Evolutionary conservation across 1,140 invertebrate species (phyloP).

Genomic region (Goniozus legneri): DNA sequence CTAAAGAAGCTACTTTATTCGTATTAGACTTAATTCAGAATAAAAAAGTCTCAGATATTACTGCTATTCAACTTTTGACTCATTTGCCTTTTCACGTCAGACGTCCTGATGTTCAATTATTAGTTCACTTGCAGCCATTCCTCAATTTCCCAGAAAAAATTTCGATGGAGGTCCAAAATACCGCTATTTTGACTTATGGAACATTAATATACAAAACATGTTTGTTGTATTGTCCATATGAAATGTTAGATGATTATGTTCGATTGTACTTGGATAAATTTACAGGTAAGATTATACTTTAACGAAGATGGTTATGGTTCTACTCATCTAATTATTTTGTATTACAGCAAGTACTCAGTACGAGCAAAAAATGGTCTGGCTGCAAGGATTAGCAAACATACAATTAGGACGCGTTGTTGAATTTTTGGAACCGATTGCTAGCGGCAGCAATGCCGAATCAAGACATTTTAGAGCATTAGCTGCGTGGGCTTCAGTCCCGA

Average conservation of each 20-base stretch:
- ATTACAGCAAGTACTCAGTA: conserved; percentile 61
- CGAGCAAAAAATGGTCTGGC: conserved; percentile 65
- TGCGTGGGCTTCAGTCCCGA: conserved; percentile 60
- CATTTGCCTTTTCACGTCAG: conserved; percentile 61
- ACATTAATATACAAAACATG: conserved; percentile 68
- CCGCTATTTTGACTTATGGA: conserved; percentile 67
- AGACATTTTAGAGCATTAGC: conserved; percentile 60
- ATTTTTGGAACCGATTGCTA: conserved; percentile 60
- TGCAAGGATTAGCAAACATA: conserved; percentile 65
- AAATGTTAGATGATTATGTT: conserved; percentile 68
- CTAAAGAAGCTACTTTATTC: conserved; percentile 60
- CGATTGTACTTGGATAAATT: conserved; percentile 67
- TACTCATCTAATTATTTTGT: background rate
- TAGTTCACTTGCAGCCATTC: conserved; percentile 54
- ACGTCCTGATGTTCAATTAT: conserved; percentile 55
- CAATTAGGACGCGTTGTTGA: conserved; percentile 60
- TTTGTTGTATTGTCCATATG: conserved; percentile 54
- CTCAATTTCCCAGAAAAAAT: conserved; percentile 49
- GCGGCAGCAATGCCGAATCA: conserved; percentile 50
- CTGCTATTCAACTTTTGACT: conserved; percentile 57
- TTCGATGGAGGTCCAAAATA: conserved; percentile 58
- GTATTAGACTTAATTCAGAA: conserved; percentile 63
- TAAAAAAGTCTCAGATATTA: conserved; percentile 58
- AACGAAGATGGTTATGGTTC: background rate
- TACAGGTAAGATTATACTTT: conserved; percentile 41